Evolutionary conservation across 2,113 vertebrate species (phyloP), one percentile per base, ranked within the genome.

Genomic region (Gopherus evgoodei): DNA sequence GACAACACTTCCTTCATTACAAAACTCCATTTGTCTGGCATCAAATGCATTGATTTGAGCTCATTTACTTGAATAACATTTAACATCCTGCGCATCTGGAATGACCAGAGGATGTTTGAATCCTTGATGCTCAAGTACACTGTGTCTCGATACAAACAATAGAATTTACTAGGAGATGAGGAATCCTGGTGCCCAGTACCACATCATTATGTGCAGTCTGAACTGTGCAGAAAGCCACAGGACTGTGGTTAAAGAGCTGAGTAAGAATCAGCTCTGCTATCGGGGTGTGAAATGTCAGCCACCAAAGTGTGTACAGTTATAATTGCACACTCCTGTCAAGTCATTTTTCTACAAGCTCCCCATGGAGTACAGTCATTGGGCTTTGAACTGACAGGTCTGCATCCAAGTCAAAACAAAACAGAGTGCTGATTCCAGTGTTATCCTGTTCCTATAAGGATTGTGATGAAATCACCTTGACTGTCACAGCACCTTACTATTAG

Each of bases 321-420:
- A 87, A 79, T 19, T 89, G 42, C 75, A 93, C 86, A 92, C 84
- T 65, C 88, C 49, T 94, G 92, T 91, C 93, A 97, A 90, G 65
- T 72, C 4, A 49, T 50, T 94, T 90, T 87, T 62, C 49, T 87
- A 19, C 57, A 62, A 10, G 56, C 91, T 84, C 59, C 76, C 56
- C 65, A 92, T 88, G 86, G 95, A 92, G n/a, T 31, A 80, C 54
- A 93, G 78, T 29, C 8, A 4, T 83, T 54, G 88, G 82, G 75
- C 57, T 91, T 96, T 56, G 90, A 50, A 81, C 84, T 5, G 4
- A 80, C 50, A 75, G n/a, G 14, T 92, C 75, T 75, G 81, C 87
- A 50, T 1, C 0, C 72, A 95, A 94, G 85, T 96, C 89, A 83
- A 87, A 88, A 91, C 92, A 95, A 89, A 95, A 90, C 42, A 1